A percentile compares a stretch with the other conserved stretches of the same genome.
Conservation (phyloP, 2,113 vertebrate species). For the Sapayoa aenigma region DNA sequence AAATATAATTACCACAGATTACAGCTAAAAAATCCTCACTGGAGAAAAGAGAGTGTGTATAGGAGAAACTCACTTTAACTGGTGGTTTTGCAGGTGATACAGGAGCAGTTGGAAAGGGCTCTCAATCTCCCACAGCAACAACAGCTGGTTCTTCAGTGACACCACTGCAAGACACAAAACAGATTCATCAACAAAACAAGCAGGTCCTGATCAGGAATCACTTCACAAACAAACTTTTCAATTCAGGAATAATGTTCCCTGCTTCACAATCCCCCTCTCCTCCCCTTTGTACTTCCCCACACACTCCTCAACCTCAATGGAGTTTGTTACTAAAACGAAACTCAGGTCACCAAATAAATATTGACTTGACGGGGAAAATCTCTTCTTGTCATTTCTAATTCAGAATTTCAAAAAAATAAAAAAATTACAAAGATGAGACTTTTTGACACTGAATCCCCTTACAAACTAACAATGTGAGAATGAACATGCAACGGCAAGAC, state of each 20-base stretch:
- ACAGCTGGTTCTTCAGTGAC: neutral
- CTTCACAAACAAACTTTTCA: neutral
- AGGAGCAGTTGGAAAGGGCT: neutral
- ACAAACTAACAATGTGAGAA: neutral
- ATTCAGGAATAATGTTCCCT: neutral
- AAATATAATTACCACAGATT: neutral
- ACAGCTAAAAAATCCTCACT: neutral
- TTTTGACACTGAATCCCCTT: neutral
- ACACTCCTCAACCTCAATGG: neutral
- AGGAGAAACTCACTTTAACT: conserved; percentile 44
- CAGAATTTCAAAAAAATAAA: neutral
- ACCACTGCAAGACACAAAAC: conserved; percentile 26
- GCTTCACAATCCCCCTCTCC: neutral
- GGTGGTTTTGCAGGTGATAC: neutral
- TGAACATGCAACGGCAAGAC: neutral
- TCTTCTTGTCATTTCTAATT: neutral
- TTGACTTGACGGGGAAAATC: neutral
- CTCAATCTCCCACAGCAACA: neutral
- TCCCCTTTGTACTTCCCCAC: neutral
- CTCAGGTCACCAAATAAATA: neutral
- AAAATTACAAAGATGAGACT: neutral
- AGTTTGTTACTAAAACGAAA: neutral
- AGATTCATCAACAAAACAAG: neutral
- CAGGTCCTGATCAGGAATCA: neutral
- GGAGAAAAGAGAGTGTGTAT: neutral